Conservation (phyloP, 2,888 invertebrate genomes). For the Neoitamus cyanurus region DNA sequence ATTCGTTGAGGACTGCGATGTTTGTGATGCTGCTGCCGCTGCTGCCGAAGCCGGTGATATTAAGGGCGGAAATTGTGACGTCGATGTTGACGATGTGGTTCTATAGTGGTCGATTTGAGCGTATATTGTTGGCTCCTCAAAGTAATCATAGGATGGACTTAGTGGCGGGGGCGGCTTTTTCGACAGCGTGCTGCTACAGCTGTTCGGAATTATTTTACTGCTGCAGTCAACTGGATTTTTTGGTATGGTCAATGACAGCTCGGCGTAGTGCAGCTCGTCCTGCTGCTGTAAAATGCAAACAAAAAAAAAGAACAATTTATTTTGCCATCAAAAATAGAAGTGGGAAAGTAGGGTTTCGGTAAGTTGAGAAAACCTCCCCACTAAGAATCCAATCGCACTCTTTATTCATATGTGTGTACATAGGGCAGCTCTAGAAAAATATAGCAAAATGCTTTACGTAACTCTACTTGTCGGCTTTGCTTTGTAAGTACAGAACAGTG, state of each 20-base stretch:
- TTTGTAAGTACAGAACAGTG: no score
- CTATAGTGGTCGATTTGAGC: constrained; percentile 79
- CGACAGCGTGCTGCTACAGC: constrained; percentile 48
- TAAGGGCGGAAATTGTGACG: constrained; percentile 66
- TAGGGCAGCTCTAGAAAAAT: no score
- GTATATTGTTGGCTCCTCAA: constrained; percentile 77
- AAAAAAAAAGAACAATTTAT: neutral
- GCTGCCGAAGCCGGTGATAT: constrained; percentile 57
- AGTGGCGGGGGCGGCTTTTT: constrained; percentile 56
- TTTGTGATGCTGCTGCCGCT: neutral
- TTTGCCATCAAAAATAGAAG: neutral
- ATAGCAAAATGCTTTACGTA: no score
- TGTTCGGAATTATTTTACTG: constrained; percentile 57
- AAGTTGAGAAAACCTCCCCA: no score
- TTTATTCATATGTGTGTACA: no score
- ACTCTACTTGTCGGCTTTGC: no score
- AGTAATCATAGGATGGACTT: constrained; percentile 64
- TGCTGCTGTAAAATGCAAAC: neutral
- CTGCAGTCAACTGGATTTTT: constrained; percentile 55
- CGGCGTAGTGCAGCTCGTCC: constrained; percentile 66
- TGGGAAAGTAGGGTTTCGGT: neutral
- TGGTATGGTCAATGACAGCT: constrained; percentile 59
- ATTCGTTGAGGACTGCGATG: neutral
- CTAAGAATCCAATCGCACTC: no score
- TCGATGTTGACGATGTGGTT: constrained; percentile 62